Evolutionary conservation across 2,797 vertebrate species (phyloP).

Genomic region (Tokudaia muenninki): DNA sequence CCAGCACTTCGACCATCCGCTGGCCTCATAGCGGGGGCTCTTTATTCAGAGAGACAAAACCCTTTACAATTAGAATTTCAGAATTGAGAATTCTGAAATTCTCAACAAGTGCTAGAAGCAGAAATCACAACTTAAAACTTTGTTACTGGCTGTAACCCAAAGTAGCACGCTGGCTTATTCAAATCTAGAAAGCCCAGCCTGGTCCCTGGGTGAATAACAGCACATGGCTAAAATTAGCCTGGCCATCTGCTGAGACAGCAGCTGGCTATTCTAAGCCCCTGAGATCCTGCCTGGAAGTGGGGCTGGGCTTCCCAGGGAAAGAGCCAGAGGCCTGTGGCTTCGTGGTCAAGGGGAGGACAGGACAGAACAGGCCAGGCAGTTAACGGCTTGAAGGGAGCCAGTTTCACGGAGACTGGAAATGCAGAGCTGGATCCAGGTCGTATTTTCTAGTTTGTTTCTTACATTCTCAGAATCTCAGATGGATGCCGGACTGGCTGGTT

Average conservation of each 20-base stretch:
- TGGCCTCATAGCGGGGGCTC: neutral
- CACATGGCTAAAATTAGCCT: constrained; percentile 77
- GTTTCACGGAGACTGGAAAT: neutral
- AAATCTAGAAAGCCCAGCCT: constrained; percentile 39
- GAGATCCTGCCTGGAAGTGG: constrained; percentile 25
- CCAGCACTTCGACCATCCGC: neutral
- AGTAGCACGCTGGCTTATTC: constrained; percentile 33
- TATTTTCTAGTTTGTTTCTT: neutral
- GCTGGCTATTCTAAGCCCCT: constrained; percentile 73
- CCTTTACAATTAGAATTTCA: neutral
- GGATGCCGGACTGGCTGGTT: neutral
- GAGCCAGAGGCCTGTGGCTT: neutral
- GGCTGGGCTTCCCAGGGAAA: neutral
- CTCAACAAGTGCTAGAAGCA: neutral
- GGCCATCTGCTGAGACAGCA: constrained; percentile 80
- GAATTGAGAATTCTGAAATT: constrained; percentile 70
- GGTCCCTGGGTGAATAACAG: constrained; percentile 39
- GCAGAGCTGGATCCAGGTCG: neutral
- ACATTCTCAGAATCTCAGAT: neutral
- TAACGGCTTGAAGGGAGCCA: neutral
- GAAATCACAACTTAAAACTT: constrained; percentile 14
- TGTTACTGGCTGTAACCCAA: neutral
- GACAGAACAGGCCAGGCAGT: neutral
- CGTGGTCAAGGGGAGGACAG: neutral
- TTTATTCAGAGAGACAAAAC: constrained; percentile 14